phyloP scores from a whole-genome alignment of 30 jellyfish, hydroid and myxozoan species.

The Pelagia noctiluca region DNA sequence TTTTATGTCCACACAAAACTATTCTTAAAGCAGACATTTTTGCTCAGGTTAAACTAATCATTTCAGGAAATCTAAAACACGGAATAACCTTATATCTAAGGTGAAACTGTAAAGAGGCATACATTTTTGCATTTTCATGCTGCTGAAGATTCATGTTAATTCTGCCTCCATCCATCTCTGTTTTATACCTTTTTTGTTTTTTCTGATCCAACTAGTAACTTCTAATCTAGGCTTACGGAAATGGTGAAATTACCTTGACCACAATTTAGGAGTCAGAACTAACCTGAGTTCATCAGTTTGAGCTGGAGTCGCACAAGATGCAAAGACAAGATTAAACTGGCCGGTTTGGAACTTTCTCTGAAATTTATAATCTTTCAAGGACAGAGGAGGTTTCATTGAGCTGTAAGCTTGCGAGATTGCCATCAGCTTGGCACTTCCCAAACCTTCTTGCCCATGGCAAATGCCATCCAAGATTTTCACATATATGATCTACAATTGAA shows the following conservation, averaged over 20 bases:
- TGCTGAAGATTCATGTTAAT: neutral
- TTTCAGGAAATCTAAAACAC: neutral
- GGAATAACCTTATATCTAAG: neutral
- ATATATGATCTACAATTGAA: conserved; percentile 37
- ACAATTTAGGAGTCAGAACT: neutral
- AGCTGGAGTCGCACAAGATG: neutral
- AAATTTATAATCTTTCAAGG: neutral
- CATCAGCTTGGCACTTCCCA: conserved; percentile 43
- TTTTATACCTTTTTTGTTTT: neutral
- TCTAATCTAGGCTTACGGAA: neutral
- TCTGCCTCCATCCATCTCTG: neutral
- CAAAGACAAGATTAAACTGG: neutral
- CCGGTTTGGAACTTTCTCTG: neutral
- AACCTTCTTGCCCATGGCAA: conserved; percentile 59
- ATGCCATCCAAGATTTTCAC: conserved; percentile 68
- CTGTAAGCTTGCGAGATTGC: conserved; percentile 40
- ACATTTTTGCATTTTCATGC: neutral
- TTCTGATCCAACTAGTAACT: neutral
- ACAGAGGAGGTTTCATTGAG: conserved; percentile 18
- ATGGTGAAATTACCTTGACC: neutral
- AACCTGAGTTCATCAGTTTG: neutral
- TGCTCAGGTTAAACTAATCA: neutral
- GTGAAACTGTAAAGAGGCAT: neutral
- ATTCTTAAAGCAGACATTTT: too few relatives aligned
- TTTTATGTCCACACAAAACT: neutral